phyloP scores from a whole-genome alignment of 2,888 invertebrate genomes.

The Trimorus sp. region DNA sequence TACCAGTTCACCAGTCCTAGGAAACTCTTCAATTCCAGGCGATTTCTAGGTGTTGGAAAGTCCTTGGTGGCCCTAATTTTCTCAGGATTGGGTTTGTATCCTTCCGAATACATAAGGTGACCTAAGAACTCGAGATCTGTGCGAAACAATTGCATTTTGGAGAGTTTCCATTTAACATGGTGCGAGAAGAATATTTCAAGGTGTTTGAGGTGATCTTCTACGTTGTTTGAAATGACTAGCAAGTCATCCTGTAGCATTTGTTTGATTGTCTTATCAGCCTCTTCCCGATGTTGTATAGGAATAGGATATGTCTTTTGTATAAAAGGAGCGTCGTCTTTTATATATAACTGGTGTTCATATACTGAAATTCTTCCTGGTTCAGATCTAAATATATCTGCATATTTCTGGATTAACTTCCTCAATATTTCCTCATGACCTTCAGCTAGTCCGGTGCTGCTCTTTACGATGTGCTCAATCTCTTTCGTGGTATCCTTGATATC shows the following conservation, averaged over 20 bases:
- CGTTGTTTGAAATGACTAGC: not conserved
- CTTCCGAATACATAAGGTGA: not conserved
- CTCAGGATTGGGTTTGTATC: too few species aligned
- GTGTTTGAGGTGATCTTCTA: not conserved
- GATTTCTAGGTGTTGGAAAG: not conserved
- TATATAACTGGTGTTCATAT: constrained; percentile 8
- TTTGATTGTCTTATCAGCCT: constrained; percentile 4
- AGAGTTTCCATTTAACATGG: not conserved
- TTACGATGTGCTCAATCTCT: too few species aligned
- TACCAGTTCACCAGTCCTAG: constrained; percentile 6
- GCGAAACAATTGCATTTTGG: too few species aligned
- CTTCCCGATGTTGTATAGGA: not conserved
- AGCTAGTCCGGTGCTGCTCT: too few species aligned
- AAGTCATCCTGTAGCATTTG: not conserved
- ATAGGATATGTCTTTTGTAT: constrained; percentile 11
- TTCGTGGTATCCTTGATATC: too few species aligned
- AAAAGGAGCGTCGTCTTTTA: too few species aligned
- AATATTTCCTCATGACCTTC: not conserved
- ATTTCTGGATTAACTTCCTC: not conserved
- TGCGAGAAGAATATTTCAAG: not conserved
- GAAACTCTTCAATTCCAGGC: not conserved
- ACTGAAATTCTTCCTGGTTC: constrained; percentile 1
- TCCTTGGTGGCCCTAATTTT: too few species aligned
- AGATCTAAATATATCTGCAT: not conserved
- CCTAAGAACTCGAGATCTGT: constrained; percentile 3